phyloP scores from a whole-genome alignment of 2,113 vertebrate genomes.

The Chascanopsetta lugubris region DNA sequence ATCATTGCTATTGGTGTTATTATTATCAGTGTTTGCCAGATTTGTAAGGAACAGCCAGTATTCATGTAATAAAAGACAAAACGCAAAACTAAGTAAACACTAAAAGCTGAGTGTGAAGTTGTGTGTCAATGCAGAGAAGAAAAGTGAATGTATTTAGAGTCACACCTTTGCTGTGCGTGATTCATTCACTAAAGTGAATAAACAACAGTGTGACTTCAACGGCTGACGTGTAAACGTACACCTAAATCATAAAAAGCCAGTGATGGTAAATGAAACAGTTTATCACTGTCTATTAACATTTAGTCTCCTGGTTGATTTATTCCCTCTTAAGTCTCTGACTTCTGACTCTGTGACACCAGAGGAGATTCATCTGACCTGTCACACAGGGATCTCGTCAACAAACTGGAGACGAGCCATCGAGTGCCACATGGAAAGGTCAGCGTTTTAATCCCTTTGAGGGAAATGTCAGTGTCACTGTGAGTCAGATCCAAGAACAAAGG shows the following conservation, averaged over 20 bases:
- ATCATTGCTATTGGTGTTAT: no score
- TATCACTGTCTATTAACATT: no score
- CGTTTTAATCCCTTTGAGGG: constrained; percentile 59
- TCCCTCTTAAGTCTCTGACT: neutral
- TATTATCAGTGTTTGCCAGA: no score
- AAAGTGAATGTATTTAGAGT: no score
- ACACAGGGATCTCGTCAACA: constrained; percentile 42
- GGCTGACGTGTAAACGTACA: no score
- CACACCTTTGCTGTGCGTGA: neutral
- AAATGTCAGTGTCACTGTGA: constrained; percentile 67
- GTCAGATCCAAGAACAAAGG: constrained; percentile 41
- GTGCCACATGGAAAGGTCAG: constrained; percentile 69
- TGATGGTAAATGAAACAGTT: no score
- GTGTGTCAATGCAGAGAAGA: no score
- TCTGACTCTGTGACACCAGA: constrained; percentile 12
- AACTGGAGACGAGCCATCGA: constrained; percentile 51
- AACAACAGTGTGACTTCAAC: neutral
- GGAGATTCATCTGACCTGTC: constrained; percentile 52
- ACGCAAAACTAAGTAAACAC: no score
- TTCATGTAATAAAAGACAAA: no score
- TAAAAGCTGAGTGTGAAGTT: no score
- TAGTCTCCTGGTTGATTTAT: neutral
- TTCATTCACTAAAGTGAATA: neutral
- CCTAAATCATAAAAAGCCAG: no score
- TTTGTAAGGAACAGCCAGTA: no score